These are phyloP conservation scores for Nothura maculosa DNA, from an alignment of 2,797 vertebrate genomes.

Conservation along the genomic window DNA sequence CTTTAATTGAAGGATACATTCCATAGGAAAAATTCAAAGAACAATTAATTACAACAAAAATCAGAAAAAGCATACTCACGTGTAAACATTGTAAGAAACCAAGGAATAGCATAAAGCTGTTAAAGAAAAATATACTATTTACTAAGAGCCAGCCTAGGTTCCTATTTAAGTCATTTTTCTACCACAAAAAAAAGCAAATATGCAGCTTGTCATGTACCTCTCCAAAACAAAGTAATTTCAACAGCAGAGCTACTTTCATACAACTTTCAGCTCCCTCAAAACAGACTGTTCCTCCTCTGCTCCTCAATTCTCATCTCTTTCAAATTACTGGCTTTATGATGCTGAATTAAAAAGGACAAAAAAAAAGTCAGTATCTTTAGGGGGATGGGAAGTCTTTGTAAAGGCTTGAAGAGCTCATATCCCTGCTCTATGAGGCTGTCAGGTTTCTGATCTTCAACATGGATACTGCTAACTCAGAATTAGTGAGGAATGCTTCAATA, in stretches of 20 bases:
- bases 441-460: neutral
- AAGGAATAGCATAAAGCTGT: slow-evolving; percentile 97
- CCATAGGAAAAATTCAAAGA: neutral
- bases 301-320: neutral
- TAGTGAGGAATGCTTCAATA: neutral
- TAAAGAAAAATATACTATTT: slow-evolving; percentile 1
- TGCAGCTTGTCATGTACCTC: neutral
- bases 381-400: neutral
- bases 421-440: neutral
- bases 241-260: neutral
- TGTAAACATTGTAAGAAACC: slow-evolving; percentile 99
- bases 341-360: neutral
- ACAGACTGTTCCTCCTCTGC: neutral
- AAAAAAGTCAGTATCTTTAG: no score
- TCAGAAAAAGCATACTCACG: slow-evolving; percentile 87
- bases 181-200: neutral
- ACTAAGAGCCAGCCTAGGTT: neutral
- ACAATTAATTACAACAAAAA: neutral
- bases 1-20: neutral
- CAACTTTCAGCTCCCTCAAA: neutral
- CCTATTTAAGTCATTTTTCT: neutral
- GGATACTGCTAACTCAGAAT: neutral
- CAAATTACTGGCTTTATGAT: neutral
- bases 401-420: neutral
- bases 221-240: neutral